Evolutionary conservation across 2,113 vertebrate species (phyloP).

Genomic region (Ascaphus truei): DNA sequence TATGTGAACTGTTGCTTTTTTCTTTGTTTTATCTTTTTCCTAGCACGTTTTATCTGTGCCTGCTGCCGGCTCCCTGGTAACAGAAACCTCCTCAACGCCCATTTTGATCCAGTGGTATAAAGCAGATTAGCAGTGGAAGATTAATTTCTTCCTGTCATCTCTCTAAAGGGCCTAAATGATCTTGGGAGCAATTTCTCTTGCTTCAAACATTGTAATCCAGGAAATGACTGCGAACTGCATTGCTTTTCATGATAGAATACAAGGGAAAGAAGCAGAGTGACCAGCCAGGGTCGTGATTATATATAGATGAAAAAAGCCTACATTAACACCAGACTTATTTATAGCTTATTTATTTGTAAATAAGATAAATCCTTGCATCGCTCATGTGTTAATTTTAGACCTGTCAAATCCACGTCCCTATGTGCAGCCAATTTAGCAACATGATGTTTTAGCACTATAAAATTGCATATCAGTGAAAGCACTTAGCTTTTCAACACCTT

Average conservation of each 20-base stretch:
- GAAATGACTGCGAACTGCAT: conserved; percentile 41
- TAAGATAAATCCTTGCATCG: neutral
- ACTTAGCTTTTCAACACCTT: conserved; percentile 10
- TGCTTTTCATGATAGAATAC: neutral
- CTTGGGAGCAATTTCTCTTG: conserved; percentile 58
- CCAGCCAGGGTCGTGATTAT: neutral
- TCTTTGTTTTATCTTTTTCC: no score
- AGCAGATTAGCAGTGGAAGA: conserved; percentile 65
- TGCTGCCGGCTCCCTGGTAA: conserved; percentile 40
- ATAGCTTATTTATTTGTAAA: conserved; percentile 10
- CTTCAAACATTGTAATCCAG: conserved; percentile 50
- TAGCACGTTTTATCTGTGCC: no score
- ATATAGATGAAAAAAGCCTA: neutral
- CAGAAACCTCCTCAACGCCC: conserved; percentile 44
- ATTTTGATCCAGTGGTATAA: conserved; percentile 53
- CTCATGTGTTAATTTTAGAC: neutral
- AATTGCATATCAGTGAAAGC: no score
- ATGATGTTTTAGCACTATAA: no score
- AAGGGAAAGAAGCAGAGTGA: conserved; percentile 5
- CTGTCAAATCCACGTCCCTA: neutral
- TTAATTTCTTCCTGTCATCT: conserved; percentile 69
- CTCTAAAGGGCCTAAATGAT: conserved; percentile 60
- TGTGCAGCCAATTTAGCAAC: neutral
- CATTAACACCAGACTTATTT: conserved; percentile 9
- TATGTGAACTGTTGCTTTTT: no score